Evolutionary conservation across 2,113 vertebrate species (phyloP).

Genomic region (Garra rufa): DNA sequence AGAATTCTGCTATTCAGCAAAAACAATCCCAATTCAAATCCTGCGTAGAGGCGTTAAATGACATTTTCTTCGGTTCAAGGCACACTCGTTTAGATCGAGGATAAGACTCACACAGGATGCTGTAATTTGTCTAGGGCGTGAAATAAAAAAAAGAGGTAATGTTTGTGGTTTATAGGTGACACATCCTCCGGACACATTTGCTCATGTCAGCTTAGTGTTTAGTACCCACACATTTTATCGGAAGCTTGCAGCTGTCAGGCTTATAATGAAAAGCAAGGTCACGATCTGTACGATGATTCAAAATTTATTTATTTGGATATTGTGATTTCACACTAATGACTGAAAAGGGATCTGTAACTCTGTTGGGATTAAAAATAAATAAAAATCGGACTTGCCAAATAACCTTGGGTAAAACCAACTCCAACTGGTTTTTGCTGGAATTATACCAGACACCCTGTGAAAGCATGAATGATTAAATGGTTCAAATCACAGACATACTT

Average conservation of each 20-base stretch:
- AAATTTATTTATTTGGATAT: background rate
- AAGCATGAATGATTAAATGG: background rate
- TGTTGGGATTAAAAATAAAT: background rate
- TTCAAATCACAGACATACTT: background rate
- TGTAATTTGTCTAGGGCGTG: conserved; percentile 22
- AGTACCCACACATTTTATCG: conserved; percentile 14
- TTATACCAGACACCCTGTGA: background rate
- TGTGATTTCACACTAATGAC: conserved; percentile 4
- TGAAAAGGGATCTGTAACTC: background rate
- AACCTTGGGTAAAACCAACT: conserved; percentile 6
- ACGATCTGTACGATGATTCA: background rate
- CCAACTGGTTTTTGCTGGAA: background rate
- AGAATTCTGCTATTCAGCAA: conserved; percentile 36
- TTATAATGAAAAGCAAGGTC: conserved; percentile 9
- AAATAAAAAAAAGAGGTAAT: background rate
- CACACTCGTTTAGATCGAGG: conserved; percentile 6
- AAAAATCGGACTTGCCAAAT: conserved; percentile 5
- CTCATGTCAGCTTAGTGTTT: conserved; percentile 24
- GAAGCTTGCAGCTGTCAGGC: background rate
- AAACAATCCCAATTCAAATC: conserved; percentile 30
- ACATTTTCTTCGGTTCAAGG: background rate
- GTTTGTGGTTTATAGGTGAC: conserved; percentile 28
- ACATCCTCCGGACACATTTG: background rate
- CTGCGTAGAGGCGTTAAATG: background rate
- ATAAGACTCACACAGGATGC: background rate